These are phyloP conservation scores for Ochropacha duplaris DNA, from an alignment of 2,888 invertebrate species.

Conservation along the genomic window DNA sequence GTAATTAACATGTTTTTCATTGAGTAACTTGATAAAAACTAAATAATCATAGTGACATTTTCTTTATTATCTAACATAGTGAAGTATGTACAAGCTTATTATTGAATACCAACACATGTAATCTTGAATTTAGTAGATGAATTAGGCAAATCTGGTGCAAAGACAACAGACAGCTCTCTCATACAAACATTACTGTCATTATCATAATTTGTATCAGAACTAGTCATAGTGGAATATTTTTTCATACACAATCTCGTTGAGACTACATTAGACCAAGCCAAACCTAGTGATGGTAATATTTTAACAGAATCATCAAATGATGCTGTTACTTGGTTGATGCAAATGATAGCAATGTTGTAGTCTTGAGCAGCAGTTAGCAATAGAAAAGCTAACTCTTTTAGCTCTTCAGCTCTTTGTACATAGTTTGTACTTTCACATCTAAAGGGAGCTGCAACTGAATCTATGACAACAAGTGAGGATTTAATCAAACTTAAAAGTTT, in stretches of 20 bases:
- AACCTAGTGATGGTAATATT: slow-evolving; percentile 65
- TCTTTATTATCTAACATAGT: too few species aligned
- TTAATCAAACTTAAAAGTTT: slow-evolving; percentile 51
- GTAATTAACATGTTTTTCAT: too few species aligned
- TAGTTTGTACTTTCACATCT: slow-evolving; percentile 68
- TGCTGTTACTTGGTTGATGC: slow-evolving; percentile 74
- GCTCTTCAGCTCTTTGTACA: slow-evolving; percentile 69
- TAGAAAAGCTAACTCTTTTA: slow-evolving; percentile 63
- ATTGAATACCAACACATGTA: slow-evolving; percentile 46
- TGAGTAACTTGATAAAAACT: too few species aligned
- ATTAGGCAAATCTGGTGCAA: slow-evolving; percentile 64
- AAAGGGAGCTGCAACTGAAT: slow-evolving; percentile 75
- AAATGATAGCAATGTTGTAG: slow-evolving; percentile 61
- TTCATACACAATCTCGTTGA: slow-evolving; percentile 56
- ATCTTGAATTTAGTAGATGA: slow-evolving; percentile 46
- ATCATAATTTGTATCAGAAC: slow-evolving; percentile 12
- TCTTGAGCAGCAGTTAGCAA: slow-evolving; percentile 56
- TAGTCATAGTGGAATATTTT: slow-evolving; percentile 31
- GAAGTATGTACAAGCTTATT: background rate
- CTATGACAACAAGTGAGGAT: slow-evolving; percentile 60
- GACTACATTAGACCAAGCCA: slow-evolving; percentile 78
- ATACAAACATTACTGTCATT: slow-evolving; percentile 29
- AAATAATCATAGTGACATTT: too few species aligned
- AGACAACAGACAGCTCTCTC: slow-evolving; percentile 55
- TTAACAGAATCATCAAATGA: slow-evolving; percentile 47